Evolutionary conservation across 2,113 vertebrate genomes (phyloP).

Genomic region (Nothoprocta pentlandii): DNA sequence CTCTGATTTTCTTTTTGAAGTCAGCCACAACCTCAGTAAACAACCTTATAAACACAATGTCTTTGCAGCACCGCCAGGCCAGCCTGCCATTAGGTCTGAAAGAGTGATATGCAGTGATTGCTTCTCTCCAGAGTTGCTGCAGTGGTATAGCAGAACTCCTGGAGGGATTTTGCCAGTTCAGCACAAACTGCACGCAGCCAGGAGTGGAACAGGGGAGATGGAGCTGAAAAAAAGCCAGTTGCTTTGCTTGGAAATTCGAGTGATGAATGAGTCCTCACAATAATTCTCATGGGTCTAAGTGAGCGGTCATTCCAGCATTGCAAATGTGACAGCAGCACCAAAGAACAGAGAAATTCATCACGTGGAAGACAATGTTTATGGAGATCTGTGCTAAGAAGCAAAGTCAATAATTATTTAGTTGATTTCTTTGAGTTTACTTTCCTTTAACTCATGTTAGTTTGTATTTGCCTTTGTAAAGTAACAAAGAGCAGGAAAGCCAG

Average conservation of each 20-base stretch:
- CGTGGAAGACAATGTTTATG: background rate
- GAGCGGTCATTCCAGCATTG: background rate
- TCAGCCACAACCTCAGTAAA: background rate
- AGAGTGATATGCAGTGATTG: background rate
- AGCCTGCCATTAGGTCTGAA: background rate
- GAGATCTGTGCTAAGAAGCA: background rate
- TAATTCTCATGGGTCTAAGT: constrained; percentile 1
- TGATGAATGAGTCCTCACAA: background rate
- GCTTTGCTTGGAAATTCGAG: background rate
- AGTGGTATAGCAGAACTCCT: background rate
- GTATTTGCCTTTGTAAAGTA: background rate
- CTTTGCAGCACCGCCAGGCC: background rate
- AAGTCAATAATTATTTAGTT: constrained; percentile 15
- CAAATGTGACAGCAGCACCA: background rate
- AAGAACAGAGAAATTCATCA: background rate
- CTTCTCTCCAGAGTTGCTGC: background rate
- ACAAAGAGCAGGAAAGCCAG: background rate
- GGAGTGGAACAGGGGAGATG: background rate
- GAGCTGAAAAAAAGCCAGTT: background rate
- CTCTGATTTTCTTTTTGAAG: background rate
- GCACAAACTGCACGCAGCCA: background rate
- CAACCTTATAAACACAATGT: background rate
- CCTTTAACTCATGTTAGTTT: background rate
- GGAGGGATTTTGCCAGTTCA: background rate
- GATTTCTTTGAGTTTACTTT: background rate